Base-by-base conservation (phyloP, 1,140 invertebrate species). In the Cotesia typhae region DNA sequence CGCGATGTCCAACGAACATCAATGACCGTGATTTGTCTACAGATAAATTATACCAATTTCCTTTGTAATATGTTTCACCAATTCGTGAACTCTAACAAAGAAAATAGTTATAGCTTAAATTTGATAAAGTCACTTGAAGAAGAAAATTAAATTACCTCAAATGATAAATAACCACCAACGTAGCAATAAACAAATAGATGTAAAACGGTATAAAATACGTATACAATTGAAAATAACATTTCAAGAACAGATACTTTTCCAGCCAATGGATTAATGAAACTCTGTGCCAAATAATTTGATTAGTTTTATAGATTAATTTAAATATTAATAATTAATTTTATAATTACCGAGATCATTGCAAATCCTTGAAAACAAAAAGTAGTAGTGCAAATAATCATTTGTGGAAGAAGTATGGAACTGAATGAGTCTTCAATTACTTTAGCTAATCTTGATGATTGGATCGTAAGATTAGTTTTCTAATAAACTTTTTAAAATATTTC, bases 31-130 rank as follows among this genome's bases (percentile, higher is more conserved):
- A 47, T 20, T 75, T 71, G 17, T 67, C 64, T 6, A 38, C 10
- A 36, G 70, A 36, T 38, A 77, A 77, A 35, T 75, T 71, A 47
- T 79, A 80, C 82, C 82, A 83, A 2, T 79, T n/a, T 20, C 77
- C 78, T 47, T 77, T 73, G 53, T 83, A 83, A n/a, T 66, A 52
- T 35, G 68, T 55, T 17, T 70, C 17, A 67, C 73, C 67, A 12
- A 74, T 52, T 53, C 37, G 51, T 1, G 73, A 65, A 65, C 73
- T 74, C 73, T 74, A 36, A 12, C 20, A 71, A 74, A 47, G 9
- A 57, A 69, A 28, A 69, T 59, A 55, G 38, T 47, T 59, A 6
- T 7, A 17, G 17, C 17, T 17, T 17, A 28, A 10, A 10, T 47
- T 47, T 5, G 10, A 7, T 47, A 10, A 2, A 47, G 9, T 47